phyloP scores from a whole-genome alignment of 35 echinoderm and acorn worm genomes.

The Patiria miniata region DNA sequence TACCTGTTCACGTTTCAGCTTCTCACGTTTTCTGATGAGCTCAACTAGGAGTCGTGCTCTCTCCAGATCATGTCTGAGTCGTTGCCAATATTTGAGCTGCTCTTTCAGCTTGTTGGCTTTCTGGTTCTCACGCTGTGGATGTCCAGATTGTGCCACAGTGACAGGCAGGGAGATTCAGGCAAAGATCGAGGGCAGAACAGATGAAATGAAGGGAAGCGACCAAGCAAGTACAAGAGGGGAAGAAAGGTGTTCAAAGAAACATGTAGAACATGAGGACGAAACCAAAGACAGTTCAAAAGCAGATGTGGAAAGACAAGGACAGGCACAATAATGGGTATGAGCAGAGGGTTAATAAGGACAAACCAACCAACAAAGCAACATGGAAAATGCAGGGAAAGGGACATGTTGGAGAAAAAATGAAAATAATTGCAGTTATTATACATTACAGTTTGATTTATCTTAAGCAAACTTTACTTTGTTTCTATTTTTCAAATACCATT shows the following conservation, averaged over 20 bases:
- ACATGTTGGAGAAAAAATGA: no score
- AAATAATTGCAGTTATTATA: no score
- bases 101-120: constrained; percentile 95
- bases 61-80: constrained; percentile 89
- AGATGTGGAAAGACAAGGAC: not conserved
- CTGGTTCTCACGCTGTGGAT: constrained; percentile 74
- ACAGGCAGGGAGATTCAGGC: not conserved
- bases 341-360: no score
- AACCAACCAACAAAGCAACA: no score
- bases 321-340: no score
- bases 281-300: not conserved
- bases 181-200: not conserved
- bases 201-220: not conserved
- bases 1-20: constrained; percentile 97
- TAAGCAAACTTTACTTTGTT: no score
- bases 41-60: constrained; percentile 92
- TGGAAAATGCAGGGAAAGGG: no score
- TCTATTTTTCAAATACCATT: no score
- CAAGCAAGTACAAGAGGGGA: not conserved
- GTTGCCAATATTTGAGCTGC: constrained; percentile 98
- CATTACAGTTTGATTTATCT: no score
- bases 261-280: not conserved
- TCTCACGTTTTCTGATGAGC: constrained; percentile 90
- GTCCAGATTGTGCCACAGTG: not conserved
- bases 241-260: not conserved